Evolutionary conservation across 2,113 vertebrate species (phyloP).

Genomic region (Butastur rufipennis): DNA sequence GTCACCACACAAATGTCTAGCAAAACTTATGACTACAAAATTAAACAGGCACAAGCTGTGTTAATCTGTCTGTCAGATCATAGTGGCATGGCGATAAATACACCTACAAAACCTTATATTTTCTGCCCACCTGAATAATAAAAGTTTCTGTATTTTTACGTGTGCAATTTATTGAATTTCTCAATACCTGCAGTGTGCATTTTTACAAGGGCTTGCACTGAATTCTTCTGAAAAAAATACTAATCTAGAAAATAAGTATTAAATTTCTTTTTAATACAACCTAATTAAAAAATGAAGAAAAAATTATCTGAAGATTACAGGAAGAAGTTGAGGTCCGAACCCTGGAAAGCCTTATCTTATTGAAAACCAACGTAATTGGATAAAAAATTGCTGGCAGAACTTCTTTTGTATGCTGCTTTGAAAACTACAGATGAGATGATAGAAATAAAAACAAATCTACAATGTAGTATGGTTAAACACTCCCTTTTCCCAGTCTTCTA

Average conservation of each 20-base stretch:
- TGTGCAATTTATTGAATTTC: not conserved
- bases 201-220: not conserved
- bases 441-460: not conserved
- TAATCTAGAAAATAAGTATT: not conserved
- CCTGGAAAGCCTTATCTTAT: not conserved
- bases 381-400: not conserved
- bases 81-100: not conserved
- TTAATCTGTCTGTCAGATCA: not conserved
- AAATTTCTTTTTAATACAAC: not conserved
- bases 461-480: not conserved
- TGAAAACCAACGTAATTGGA: not conserved
- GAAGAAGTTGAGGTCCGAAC: not conserved
- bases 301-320: not conserved
- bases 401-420: not conserved
- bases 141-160: not conserved
- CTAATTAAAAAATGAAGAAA: not conserved
- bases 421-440: not conserved
- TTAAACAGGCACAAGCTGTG: not conserved
- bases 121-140: not conserved
- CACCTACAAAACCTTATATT: not conserved
- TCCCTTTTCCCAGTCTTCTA: not conserved
- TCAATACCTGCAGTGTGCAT: not conserved
- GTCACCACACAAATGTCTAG: not conserved
- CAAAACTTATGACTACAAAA: not conserved
- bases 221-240: not conserved